Evolutionary conservation across 1,140 invertebrate genomes (phyloP).

Genomic region (Ptiloglossa arizonensis): DNA sequence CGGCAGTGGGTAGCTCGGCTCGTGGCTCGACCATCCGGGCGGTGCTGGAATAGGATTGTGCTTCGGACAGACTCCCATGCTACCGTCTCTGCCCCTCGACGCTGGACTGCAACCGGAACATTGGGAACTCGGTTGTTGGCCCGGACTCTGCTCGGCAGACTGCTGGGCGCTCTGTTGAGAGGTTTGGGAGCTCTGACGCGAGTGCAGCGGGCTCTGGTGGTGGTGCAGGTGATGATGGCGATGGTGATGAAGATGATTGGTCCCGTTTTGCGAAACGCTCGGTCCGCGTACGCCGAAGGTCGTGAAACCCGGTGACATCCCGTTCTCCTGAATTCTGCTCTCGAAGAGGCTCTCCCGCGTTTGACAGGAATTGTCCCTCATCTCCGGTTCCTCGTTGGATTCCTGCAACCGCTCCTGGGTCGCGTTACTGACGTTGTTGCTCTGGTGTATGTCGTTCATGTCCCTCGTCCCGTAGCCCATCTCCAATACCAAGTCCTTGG

Average conservation of each 20-base stretch:
- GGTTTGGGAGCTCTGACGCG: slow-evolving; percentile 55
- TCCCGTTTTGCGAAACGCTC: slow-evolving; percentile 65
- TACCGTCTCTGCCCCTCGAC: slow-evolving; percentile 62
- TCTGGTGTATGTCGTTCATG: slow-evolving; percentile 80
- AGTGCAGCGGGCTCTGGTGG: slow-evolving; percentile 56
- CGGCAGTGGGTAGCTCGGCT: slow-evolving; percentile 59
- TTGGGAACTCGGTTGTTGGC: slow-evolving; percentile 55
- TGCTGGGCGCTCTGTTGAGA: slow-evolving; percentile 49
- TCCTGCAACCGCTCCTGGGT: slow-evolving; percentile 82
- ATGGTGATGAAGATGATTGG: slow-evolving; percentile 60
- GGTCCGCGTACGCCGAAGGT: slow-evolving; percentile 74
- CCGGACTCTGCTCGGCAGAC: slow-evolving; percentile 38
- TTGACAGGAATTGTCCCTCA: slow-evolving; percentile 90
- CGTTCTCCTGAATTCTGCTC: slow-evolving; percentile 61
- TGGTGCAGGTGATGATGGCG: slow-evolving; percentile 61
- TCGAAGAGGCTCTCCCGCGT: slow-evolving; percentile 90
- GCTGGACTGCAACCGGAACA: slow-evolving; percentile 70
- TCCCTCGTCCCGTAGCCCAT: slow-evolving; percentile 73
- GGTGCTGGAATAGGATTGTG: slow-evolving; percentile 77
- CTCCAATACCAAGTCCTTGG: slow-evolving; percentile 66
- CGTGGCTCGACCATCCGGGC: slow-evolving; percentile 75
- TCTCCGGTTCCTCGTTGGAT: slow-evolving; percentile 83
- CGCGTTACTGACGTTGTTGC: slow-evolving; percentile 79
- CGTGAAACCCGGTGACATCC: slow-evolving; percentile 65
- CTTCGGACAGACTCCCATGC: slow-evolving; percentile 66